A percentile compares a stretch with the other conserved stretches of the same genome.
Evolutionary conservation across 2,888 invertebrate species (phyloP).

Genomic region (Polyommatus iphigenia): DNA sequence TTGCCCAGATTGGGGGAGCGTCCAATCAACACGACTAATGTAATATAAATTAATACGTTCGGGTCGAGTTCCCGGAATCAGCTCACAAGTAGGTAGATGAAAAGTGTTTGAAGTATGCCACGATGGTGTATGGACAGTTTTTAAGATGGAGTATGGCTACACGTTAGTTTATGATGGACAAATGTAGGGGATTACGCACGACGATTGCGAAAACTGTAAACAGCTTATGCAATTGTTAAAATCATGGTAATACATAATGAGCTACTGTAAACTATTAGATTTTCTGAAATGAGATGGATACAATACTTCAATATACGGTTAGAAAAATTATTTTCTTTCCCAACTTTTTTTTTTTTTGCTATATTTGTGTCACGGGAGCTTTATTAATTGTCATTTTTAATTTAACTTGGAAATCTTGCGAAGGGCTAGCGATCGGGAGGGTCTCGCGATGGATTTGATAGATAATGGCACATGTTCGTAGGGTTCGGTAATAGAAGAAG

Average conservation of each 20-base stretch:
- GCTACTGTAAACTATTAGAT: no score
- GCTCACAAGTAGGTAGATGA: neutral
- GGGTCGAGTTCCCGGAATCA: constrained; percentile 9
- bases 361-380: neutral
- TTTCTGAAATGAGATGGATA: no score
- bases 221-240: no score
- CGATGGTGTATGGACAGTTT: no score
- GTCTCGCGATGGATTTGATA: constrained; percentile 68
- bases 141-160: no score
- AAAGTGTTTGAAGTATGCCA: neutral
- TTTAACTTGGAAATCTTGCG: constrained; percentile 44
- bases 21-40: constrained; percentile 23
- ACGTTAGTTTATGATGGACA: no score
- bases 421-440: constrained; percentile 51
- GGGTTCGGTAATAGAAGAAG: constrained; percentile 75
- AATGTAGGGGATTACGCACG: no score
- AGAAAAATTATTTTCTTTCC: no score
- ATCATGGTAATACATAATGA: no score
- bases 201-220: no score
- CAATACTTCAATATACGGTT: no score
- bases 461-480: constrained; percentile 71
- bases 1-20: constrained; percentile 55
- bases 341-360: neutral
- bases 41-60: constrained; percentile 22
- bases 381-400: constrained; percentile 11